Evolutionary conservation across 2,888 invertebrate species (phyloP), one percentile per base, ranked within the genome.

Genomic region (Tenthredo livida): DNA sequence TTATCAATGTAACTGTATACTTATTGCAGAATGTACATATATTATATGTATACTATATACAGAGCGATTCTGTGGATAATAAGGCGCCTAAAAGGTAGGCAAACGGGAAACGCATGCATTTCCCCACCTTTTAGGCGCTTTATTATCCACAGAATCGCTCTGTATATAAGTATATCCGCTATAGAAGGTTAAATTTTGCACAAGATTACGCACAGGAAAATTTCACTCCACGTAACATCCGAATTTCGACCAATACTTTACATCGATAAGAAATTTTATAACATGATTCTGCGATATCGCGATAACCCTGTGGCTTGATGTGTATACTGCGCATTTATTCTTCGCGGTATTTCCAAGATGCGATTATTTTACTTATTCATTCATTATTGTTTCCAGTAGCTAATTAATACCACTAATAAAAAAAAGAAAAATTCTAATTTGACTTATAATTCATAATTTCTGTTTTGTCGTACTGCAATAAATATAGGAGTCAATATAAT

Each of bases 401-500:
- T 47, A 47, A 47, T 15, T 47, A 47, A 12, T 47, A 47, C 47
- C 15, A 47, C 15, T 15, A 15, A 15, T 4, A 50, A 50, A 50
- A 6, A 6, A 50, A 50, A 33, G 4, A 33, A 33, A 33, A 6
- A 37, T 0, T 3, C 6, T 54, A 17, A n/a, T n/a, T n/a, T n/a
- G n/a, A 54, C n/a, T n/a, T 0, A 54, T 43, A 54, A 54, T n/a
- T 54, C n/a, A 54, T 54, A 54, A 54, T 54, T 54, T n/a, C 1
- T 54, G 54, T 54, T 54, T 54, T n/a, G n/a, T 54, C 54, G 54
- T 54, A 54, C n/a, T 54, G 54, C 54, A 54, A 54, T 54, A n/a
- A 54, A n/a, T n/a, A 1, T 7, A n/a, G 54, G 10, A 54, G n/a
- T 54, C n/a, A n/a, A n/a, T 54, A n/a, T 5, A 54, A 47, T 47